Evolutionary conservation across 2,888 invertebrate species (phyloP).

Genomic region (Oasisia sp.): DNA sequence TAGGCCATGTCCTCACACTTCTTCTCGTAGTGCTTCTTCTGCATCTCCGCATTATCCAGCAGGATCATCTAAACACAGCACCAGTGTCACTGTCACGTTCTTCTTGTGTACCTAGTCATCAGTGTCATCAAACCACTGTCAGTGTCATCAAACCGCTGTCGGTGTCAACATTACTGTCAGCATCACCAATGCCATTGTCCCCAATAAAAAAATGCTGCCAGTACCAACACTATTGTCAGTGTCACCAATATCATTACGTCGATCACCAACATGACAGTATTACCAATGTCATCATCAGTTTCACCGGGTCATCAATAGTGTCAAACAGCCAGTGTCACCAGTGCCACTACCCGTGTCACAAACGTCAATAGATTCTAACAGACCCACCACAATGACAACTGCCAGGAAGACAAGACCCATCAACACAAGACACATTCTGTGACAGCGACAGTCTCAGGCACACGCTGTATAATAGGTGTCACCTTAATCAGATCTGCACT

Average conservation of each 20-base stretch:
- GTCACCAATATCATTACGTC: no score
- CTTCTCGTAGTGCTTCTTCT: conserved; percentile 80
- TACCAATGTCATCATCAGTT: no score
- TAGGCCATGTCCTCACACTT: conserved; percentile 76
- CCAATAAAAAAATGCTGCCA: no score
- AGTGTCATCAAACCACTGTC: conserved; percentile 8
- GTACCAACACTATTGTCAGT: no score
- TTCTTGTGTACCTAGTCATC: neutral
- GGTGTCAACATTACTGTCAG: neutral
- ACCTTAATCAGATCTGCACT: neutral
- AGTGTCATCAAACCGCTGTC: neutral
- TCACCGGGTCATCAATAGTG: no score
- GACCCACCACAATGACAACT: neutral
- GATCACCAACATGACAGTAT: no score
- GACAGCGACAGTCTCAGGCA: neutral
- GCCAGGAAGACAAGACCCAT: conserved; percentile 5
- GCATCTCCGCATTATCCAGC: conserved; percentile 82
- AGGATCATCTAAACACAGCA: conserved; percentile 77
- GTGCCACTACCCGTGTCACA: no score
- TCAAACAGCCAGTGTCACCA: no score
- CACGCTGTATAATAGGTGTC: neutral
- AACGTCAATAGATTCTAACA: no score
- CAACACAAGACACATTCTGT: neutral
- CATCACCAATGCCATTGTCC: no score
- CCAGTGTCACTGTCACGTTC: neutral